Conservation (phyloP, 2,888 invertebrate genomes). For the Trissolcus japonicus region DNA sequence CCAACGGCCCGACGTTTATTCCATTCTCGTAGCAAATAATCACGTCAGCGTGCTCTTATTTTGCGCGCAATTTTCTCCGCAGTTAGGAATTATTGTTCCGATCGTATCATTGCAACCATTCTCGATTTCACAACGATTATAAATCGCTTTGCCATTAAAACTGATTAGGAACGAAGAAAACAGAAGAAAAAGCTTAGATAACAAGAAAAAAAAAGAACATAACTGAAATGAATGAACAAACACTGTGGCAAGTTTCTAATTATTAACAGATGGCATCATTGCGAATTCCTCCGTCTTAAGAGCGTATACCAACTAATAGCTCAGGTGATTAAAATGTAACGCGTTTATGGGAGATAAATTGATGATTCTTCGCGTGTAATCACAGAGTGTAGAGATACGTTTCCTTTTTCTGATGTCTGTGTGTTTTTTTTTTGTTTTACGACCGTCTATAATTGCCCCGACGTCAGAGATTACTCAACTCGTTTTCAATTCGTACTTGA, state of each 20-base stretch:
- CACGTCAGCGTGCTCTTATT: constrained; percentile 1
- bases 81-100: background rate
- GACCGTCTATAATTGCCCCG: constrained; percentile 8
- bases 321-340: constrained; percentile 41
- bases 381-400: constrained; percentile 7
- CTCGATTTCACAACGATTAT: constrained; percentile 1
- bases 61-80: background rate
- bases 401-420: constrained; percentile 19
- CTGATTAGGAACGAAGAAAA: constrained; percentile 17
- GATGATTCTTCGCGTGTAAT: constrained; percentile 8
- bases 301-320: constrained; percentile 19
- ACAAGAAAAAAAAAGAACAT: too few species aligned
- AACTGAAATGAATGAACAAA: background rate
- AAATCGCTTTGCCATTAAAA: constrained; percentile 19
- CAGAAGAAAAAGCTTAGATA: too few species aligned
- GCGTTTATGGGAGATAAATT: constrained; percentile 17
- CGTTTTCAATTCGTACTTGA: background rate
- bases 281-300: constrained; percentile 8
- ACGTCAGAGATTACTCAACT: constrained; percentile 3
- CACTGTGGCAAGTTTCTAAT: constrained; percentile 16
- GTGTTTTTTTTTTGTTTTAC: constrained; percentile 1
- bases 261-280: constrained; percentile 15
- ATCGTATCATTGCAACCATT: constrained; percentile 12
- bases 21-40: too few species aligned
- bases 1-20: too few species aligned